Base-by-base conservation (phyloP, 2,113 vertebrate species). In the Ictidomys tridecemlineatus region DNA sequence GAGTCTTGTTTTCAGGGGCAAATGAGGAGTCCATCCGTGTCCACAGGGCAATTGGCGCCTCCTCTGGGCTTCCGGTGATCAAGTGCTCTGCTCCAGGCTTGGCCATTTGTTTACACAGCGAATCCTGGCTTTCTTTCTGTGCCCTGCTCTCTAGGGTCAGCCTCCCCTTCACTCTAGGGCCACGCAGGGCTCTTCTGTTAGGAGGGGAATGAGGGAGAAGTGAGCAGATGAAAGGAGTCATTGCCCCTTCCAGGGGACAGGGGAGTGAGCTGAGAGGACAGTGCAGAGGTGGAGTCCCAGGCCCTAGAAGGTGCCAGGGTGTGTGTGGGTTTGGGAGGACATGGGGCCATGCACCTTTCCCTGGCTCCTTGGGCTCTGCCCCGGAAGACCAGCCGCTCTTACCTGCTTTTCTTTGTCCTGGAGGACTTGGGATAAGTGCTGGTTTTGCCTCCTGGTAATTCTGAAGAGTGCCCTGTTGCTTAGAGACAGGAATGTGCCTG, bases 401-500 rank as follows among this genome's bases (percentile, higher is more conserved):
- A 2, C 39, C 73, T 45, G 48, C 53, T 94, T 63, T 74, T 78
- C 65, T 32, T 5, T 51, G 48, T 72, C 88, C 88, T 73, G 0
- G 22, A 87, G 76, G 89, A n/a, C 83, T 53, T 24, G 0, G 14
- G 85, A 20, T 78, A 32, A 95, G 89, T 18, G 0, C 87, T 94
- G 77, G 74, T 91, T 94, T 91, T 93, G 45, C 94, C 73, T 92
- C 48, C 58, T 0, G 0, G 48, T 89, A 28, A 79, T 87, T 96
- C 96, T 84, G 86, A 77, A 96, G 94, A 97, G 83, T 76, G 85
- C 78, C 61, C 37, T 30, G 97, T 97, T 98, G 97, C 98, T 95
- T 95, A 87, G 98, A 91, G 96, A 97, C 95, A 18, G 0, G 22
- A 96, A 93, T 28, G 89, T 93, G 97, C 95, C 97, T 95, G 80